Evolutionary conservation across 1,140 invertebrate genomes (phyloP).

Genomic region (Cylas formicarius): DNA sequence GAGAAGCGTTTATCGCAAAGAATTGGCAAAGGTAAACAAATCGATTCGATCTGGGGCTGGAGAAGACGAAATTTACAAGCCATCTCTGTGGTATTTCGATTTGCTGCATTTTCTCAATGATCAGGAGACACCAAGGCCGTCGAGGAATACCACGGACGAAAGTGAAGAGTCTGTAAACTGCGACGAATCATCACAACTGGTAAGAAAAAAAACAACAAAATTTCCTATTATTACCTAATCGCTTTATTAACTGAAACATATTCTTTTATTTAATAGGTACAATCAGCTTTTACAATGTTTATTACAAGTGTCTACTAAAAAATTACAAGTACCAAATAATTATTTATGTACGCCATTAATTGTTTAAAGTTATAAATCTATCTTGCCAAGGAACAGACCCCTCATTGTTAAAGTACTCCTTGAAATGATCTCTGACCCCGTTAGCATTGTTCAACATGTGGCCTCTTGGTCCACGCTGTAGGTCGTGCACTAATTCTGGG

Average conservation of each 20-base stretch:
- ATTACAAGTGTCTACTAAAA: no score
- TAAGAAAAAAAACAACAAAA: background rate
- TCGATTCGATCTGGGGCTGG: constrained; percentile 8
- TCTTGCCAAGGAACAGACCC: constrained; percentile 20
- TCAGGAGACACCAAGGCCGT: constrained; percentile 21
- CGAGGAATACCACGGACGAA: constrained; percentile 7
- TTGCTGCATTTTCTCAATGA: constrained; percentile 20
- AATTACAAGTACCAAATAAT: no score
- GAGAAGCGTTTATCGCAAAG: constrained; percentile 17
- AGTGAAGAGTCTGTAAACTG: constrained; percentile 1
- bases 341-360: no score
- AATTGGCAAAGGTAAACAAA: constrained; percentile 6
- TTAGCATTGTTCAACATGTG: background rate
- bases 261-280: no score
- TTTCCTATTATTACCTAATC: constrained; percentile 3
- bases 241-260: background rate
- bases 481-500: constrained; percentile 10
- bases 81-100: constrained; percentile 20
- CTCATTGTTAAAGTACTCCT: constrained; percentile 14
- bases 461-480: constrained; percentile 12
- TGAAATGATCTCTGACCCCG: constrained; percentile 7
- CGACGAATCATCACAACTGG: background rate
- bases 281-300: no score
- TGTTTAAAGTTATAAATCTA: constrained; percentile 14
- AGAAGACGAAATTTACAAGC: constrained; percentile 25